Conservation (phyloP, 64 coral and sea anemone species). For the Orbicella faveolata region DNA sequence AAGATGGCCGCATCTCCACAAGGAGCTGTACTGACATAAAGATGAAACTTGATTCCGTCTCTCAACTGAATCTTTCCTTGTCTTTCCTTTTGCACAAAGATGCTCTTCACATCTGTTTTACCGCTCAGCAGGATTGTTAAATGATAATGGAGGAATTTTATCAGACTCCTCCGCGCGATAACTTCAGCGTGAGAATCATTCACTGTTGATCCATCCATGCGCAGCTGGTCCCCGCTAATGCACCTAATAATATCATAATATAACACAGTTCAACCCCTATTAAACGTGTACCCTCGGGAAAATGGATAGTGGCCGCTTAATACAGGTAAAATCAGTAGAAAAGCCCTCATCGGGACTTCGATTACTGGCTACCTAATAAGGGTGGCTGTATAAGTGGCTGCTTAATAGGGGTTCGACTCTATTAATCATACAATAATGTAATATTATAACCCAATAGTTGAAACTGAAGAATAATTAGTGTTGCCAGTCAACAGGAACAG, state of each 20-base stretch:
- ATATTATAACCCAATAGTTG: too few species aligned
- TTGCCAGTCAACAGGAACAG: too few species aligned
- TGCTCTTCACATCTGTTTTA: slow-evolving; percentile 44
- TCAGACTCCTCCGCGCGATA: slow-evolving; percentile 70
- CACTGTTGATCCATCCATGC: slow-evolving; percentile 63
- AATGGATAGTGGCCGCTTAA: too few species aligned
- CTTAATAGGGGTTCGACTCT: too few species aligned
- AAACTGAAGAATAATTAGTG: too few species aligned
- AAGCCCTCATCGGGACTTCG: too few species aligned
- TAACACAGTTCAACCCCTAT: not conserved
- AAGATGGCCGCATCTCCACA: slow-evolving; percentile 91
- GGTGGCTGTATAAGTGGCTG: too few species aligned
- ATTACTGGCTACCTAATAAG: too few species aligned
- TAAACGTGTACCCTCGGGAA: too few species aligned
- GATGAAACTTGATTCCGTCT: slow-evolving; percentile 64
- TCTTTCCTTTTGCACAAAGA: slow-evolving; percentile 61
- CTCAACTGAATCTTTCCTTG: slow-evolving; percentile 76
- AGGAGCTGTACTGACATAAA: slow-evolving; percentile 85
- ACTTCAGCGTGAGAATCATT: slow-evolving; percentile 89
- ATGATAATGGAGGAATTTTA: slow-evolving; percentile 63
- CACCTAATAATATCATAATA: slow-evolving; percentile 41
- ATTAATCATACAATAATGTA: too few species aligned
- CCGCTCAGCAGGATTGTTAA: slow-evolving; percentile 49
- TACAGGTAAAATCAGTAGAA: too few species aligned
- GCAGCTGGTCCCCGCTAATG: slow-evolving; percentile 78